phyloP scores from a whole-genome alignment of 2,888 invertebrate species.

The Pollenia amentaria region DNA sequence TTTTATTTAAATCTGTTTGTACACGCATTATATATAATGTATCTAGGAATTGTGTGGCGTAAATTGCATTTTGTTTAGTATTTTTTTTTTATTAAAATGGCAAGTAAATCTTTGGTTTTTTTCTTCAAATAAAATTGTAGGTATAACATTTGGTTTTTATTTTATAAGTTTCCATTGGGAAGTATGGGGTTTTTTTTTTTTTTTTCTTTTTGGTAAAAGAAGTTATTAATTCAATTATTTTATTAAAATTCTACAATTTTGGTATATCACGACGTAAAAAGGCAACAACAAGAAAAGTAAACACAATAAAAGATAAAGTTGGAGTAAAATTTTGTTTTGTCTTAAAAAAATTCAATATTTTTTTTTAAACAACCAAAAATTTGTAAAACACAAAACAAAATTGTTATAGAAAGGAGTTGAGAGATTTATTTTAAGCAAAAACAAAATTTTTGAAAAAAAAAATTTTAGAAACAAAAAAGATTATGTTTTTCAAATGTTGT shows the following conservation, averaged over 20 bases:
- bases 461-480: conserved; percentile 43
- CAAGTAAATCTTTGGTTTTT: conserved; percentile 15
- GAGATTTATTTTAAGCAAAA: background rate
- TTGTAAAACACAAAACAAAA: conserved; percentile 25
- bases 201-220: conserved; percentile 40
- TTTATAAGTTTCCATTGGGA: conserved; percentile 30
- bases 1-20: conserved; percentile 77
- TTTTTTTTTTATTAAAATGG: conserved; percentile 36
- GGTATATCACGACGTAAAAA: conserved; percentile 31
- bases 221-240: conserved; percentile 26
- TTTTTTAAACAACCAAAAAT: conserved; percentile 42
- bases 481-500: conserved; percentile 84
- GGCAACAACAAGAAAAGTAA: conserved; percentile 54
- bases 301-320: conserved; percentile 31
- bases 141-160: conserved; percentile 30
- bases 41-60: conserved; percentile 78
- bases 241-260: conserved; percentile 14
- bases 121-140: background rate
- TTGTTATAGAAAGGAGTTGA: background rate
- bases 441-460: background rate
- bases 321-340: conserved; percentile 25
- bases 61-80: conserved; percentile 55
- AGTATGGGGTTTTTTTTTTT: background rate
- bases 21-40: conserved; percentile 85
- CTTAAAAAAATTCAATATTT: background rate